Conservation (phyloP, 2,113 vertebrate species). For the Tragelaphus imberbis region DNA sequence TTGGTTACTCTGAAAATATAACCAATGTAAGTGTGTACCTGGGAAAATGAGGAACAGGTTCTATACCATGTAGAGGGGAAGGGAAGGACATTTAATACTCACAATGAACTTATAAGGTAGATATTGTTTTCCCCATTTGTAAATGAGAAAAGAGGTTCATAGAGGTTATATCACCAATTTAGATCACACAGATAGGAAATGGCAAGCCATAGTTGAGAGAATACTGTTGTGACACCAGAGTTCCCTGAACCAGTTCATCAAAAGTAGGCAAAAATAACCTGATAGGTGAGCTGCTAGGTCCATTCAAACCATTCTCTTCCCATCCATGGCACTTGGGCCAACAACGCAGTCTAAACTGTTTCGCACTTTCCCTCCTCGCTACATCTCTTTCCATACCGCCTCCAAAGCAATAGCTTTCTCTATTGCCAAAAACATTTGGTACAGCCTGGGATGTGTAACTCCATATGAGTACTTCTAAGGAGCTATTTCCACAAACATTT, state of each 20-base stretch:
- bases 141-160: neutral
- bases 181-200: neutral
- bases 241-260: neutral
- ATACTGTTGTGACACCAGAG: neutral
- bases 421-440: constrained; percentile 11
- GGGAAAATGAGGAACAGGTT: neutral
- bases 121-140: neutral
- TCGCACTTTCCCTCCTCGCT: neutral
- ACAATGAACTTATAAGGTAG: neutral
- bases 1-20: neutral
- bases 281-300: neutral
- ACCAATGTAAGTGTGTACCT: neutral
- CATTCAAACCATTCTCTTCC: neutral
- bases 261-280: constrained; percentile 27
- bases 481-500: constrained; percentile 54
- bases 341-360: neutral
- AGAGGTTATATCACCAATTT: neutral
- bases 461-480: constrained; percentile 21
- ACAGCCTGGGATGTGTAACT: neutral
- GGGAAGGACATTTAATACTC: neutral
- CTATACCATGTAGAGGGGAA: neutral
- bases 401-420: neutral
- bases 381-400: neutral
- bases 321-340: neutral
- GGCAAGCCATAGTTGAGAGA: neutral